Conservation (phyloP, 2,888 invertebrate genomes). For the Mythimna lalbum region DNA sequence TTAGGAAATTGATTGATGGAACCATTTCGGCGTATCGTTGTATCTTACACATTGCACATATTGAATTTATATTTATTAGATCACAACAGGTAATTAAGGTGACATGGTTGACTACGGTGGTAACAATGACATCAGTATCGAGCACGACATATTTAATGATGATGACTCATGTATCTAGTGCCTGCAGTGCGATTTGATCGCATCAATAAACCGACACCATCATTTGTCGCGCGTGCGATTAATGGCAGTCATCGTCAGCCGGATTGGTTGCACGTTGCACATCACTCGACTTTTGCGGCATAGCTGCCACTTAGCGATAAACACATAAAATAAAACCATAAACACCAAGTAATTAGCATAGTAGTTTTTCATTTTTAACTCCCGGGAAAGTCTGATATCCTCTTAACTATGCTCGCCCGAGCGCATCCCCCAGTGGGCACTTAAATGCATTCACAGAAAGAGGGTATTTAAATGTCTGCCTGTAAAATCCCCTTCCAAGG, state of each 20-base stretch:
- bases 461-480: slow-evolving; percentile 71
- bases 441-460: slow-evolving; percentile 70
- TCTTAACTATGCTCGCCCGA: slow-evolving; percentile 62
- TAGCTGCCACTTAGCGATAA: neutral
- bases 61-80: slow-evolving; percentile 1
- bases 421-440: slow-evolving; percentile 65
- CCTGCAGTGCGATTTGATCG: slow-evolving; percentile 23
- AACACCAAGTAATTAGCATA: slow-evolving; percentile 62
- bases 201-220: slow-evolving; percentile 39
- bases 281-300: neutral
- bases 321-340: slow-evolving; percentile 31
- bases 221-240: slow-evolving; percentile 10
- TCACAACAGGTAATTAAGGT: slow-evolving; percentile 31
- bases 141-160: slow-evolving; percentile 3
- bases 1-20: slow-evolving; percentile 35
- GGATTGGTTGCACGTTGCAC: neutral
- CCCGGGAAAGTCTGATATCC: slow-evolving; percentile 60
- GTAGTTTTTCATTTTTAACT: slow-evolving; percentile 63
- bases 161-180: slow-evolving; percentile 6
- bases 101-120: slow-evolving; percentile 11
- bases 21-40: slow-evolving; percentile 12
- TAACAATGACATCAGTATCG: slow-evolving; percentile 15
- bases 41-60: slow-evolving; percentile 11
- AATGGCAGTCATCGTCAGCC: slow-evolving; percentile 1
- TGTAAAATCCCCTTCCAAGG: slow-evolving; percentile 57